Conservation (phyloP, 2,888 invertebrate species). For the Drosophila diplacantha region DNA sequence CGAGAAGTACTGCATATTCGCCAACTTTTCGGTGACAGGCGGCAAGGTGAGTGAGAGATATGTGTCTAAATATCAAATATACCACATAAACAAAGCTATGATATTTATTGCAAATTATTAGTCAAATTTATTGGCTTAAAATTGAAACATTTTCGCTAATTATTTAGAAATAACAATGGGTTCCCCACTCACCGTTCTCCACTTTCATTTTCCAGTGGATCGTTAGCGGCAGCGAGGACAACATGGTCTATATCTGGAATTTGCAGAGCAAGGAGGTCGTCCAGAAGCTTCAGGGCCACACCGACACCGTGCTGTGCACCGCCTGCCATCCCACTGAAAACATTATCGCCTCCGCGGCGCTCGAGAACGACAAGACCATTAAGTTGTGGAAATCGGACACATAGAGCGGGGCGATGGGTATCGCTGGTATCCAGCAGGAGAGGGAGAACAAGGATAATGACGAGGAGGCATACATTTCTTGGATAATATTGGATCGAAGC, state of each 20-base stretch:
- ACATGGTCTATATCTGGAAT: slow-evolving; percentile 99
- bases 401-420: slow-evolving; percentile 78
- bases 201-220: slow-evolving; percentile 88
- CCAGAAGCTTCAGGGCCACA: slow-evolving; percentile 97
- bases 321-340: slow-evolving; percentile 99
- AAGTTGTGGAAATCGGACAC: slow-evolving; percentile 99
- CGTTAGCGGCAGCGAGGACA: slow-evolving; percentile 99
- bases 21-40: slow-evolving; percentile 99
- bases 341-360: slow-evolving; percentile 98
- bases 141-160: background rate
- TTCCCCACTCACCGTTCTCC: background rate
- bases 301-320: slow-evolving; percentile 96
- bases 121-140: background rate
- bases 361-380: slow-evolving; percentile 99
- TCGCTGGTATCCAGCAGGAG: slow-evolving; percentile 43
- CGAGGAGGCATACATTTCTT: slow-evolving; percentile 31
- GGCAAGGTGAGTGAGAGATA: slow-evolving; percentile 86
- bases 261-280: slow-evolving; percentile 99
- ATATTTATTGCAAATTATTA: background rate
- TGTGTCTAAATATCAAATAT: background rate
- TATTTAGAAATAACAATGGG: background rate
- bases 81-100: background rate
- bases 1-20: slow-evolving; percentile 99
- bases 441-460: slow-evolving; percentile 2
- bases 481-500: slow-evolving; percentile 12